Percentiles rank a stretch among this genome's conserved stretches.
phyloP scores from a whole-genome alignment of 37 sponge, comb jelly and placozoan genomes.

The Eunapius fragilis region DNA sequence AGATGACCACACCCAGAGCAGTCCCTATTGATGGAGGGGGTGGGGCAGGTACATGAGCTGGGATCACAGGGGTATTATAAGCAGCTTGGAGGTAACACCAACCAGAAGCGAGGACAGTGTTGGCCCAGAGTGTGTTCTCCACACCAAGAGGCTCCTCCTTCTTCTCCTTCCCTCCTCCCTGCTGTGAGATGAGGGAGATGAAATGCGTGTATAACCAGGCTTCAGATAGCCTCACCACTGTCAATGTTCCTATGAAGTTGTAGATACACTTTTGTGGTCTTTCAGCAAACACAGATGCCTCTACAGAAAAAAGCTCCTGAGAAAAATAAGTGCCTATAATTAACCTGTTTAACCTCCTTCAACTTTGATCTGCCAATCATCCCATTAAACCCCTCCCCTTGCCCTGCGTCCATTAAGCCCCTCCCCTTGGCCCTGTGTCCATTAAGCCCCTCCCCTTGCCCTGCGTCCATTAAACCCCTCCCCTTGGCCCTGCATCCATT shows the following conservation, averaged over 20 bases:
- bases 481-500: not conserved
- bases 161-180: not conserved
- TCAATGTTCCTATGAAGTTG: constrained; percentile 78
- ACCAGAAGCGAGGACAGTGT: constrained; percentile 94
- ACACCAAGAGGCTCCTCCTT: constrained; percentile 84
- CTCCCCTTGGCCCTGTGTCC: not conserved
- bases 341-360: too few species aligned
- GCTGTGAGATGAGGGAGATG: not conserved
- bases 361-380: not conserved
- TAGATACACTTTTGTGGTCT: constrained; percentile 86
- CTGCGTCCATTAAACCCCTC: not conserved
- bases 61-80: not conserved
- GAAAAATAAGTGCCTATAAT: too few species aligned
- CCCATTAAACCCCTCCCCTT: not conserved
- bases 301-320: constrained; percentile 54
- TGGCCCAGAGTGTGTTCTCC: constrained; percentile 91
- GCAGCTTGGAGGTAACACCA: not conserved
- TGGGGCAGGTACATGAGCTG: not conserved
- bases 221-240: constrained; percentile 38
- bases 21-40: constrained; percentile 40
- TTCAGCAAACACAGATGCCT: constrained; percentile 78
- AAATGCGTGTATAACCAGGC: not conserved
- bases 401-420: not conserved
- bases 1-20: constrained; percentile 83
- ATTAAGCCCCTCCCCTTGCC: not conserved